Evolutionary conservation across 2,113 vertebrate genomes (phyloP).

Genomic region (Euleptes europaea): DNA sequence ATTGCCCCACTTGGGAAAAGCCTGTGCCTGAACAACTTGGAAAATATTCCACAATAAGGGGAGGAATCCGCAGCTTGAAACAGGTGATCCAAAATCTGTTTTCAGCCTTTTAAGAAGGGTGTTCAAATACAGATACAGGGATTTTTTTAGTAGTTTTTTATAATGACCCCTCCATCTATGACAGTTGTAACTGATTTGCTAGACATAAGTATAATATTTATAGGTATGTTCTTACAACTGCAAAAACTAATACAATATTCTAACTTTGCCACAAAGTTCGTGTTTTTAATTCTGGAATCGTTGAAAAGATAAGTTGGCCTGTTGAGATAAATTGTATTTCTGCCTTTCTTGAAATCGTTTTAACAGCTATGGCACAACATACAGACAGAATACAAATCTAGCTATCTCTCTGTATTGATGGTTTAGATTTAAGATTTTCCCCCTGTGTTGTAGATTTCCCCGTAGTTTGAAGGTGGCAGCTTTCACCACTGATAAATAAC

Average conservation of each 20-base stretch:
- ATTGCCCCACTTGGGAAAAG: neutral
- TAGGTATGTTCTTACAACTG: neutral
- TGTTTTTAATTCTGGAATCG: neutral
- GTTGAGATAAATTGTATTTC: neutral
- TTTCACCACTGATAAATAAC: neutral
- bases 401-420: neutral
- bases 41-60: neutral
- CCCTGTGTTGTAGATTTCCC: neutral
- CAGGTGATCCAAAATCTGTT: neutral
- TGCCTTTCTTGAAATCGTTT: neutral
- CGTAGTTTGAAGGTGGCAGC: neutral
- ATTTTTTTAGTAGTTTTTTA: neutral
- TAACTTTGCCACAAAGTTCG: neutral
- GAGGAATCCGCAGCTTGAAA: neutral
- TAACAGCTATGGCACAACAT: neutral
- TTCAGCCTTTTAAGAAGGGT: neutral
- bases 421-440: neutral
- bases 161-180: neutral
- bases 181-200: neutral
- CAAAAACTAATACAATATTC: neutral
- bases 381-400: neutral
- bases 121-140: neutral
- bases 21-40: neutral
- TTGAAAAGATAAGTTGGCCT: neutral
- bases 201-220: neutral